Conservation (phyloP, 2,113 vertebrate species). For the Lepus europaeus region DNA sequence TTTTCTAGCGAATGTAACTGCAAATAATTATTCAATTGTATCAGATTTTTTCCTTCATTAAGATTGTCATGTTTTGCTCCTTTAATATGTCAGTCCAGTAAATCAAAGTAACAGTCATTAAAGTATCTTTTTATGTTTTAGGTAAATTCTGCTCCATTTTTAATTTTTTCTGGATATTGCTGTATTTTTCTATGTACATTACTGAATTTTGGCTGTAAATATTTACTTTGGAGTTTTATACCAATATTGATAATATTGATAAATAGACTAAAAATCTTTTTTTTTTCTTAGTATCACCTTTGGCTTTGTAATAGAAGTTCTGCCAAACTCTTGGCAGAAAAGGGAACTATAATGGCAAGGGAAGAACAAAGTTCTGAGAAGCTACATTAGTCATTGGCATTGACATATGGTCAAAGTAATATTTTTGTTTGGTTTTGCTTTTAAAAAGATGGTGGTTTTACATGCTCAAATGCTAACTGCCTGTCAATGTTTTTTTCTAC, state of each 20-base stretch:
- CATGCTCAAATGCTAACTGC: slow-evolving; percentile 24
- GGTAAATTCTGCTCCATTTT: neutral
- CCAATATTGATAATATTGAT: slow-evolving; percentile 20
- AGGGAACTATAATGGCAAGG: neutral
- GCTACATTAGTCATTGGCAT: neutral
- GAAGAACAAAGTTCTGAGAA: slow-evolving; percentile 16
- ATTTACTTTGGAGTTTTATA: slow-evolving; percentile 14
- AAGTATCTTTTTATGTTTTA: slow-evolving; percentile 5
- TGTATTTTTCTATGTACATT: neutral
- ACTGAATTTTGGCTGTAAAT: neutral
- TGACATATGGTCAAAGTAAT: neutral
- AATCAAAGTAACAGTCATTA: slow-evolving; percentile 34
- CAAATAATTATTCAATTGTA: neutral
- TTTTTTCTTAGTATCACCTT: neutral
- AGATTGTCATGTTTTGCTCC: neutral
- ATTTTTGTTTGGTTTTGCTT: neutral
- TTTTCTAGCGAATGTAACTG: slow-evolving; percentile 1
- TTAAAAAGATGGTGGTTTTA: neutral
- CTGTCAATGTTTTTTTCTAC: neutral
- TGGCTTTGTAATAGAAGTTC: neutral
- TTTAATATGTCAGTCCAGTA: neutral
- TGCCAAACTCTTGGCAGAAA: neutral
- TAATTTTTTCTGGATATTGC: neutral
- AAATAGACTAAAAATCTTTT: neutral
- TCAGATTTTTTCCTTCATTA: neutral